Conservation (phyloP, 2,888 invertebrate genomes). For the Nymphalis c-album region DNA sequence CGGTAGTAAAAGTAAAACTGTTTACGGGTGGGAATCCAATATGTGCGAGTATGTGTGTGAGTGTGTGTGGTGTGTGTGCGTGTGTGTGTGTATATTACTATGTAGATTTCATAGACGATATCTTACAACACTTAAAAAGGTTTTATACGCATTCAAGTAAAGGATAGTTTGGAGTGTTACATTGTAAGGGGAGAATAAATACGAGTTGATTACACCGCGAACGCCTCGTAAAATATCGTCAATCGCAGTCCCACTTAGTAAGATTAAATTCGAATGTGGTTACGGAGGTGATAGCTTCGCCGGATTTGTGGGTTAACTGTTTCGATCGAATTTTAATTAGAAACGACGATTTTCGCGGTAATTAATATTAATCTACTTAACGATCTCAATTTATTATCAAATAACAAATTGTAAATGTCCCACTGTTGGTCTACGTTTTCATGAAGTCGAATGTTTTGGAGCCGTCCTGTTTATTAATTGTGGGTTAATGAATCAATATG, state of each 20-base stretch:
- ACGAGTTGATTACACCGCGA: constrained; percentile 40
- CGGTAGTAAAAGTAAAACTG: no score
- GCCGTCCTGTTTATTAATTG: no score
- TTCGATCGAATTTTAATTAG: constrained; percentile 22
- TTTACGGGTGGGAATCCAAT: no score
- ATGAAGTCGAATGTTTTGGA: no score
- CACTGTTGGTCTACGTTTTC: no score
- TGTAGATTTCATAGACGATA: no score
- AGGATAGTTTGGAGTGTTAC: constrained; percentile 26
- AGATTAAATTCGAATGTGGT: constrained; percentile 70
- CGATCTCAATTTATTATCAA: no score
- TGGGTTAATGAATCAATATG: no score
- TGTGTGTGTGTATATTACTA: no score
- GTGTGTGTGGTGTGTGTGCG: no score
- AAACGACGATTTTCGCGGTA: background rate
- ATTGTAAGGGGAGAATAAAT: constrained; percentile 35
- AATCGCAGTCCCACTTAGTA: constrained; percentile 63
- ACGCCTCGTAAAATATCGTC: constrained; percentile 60
- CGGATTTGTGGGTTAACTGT: constrained; percentile 27
- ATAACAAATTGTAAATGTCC: no score
- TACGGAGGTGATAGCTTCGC: constrained; percentile 33
- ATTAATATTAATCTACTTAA: background rate
- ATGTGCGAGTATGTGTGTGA: no score
- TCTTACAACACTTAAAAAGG: background rate
- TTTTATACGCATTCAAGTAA: constrained; percentile 8